Conservation (phyloP, 2,797 vertebrate species). For the Bovichtus variegatus region DNA sequence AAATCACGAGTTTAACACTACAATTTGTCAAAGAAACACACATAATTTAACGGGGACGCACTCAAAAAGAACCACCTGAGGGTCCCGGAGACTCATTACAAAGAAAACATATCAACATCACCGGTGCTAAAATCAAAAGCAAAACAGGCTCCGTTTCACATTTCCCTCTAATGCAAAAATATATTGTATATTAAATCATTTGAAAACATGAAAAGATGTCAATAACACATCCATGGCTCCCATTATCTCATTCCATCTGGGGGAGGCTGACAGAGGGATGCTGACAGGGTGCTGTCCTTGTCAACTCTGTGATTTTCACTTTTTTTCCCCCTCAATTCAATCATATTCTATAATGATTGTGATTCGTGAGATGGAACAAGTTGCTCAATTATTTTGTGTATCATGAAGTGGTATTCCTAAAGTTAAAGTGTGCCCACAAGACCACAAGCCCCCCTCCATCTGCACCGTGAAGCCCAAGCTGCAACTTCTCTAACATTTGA, state of each 20-base stretch:
- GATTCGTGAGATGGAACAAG: slow-evolving; percentile 3
- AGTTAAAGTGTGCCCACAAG: too few species aligned
- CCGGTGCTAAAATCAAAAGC: too few species aligned
- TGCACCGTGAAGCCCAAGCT: neutral
- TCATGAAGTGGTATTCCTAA: neutral
- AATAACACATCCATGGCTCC: neutral
- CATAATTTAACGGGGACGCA: too few species aligned
- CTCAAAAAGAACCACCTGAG: too few species aligned
- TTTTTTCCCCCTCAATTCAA: neutral
- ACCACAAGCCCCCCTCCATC: neutral
- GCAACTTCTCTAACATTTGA: neutral
- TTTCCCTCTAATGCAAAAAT: neutral
- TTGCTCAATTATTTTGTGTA: neutral
- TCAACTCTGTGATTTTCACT: neutral
- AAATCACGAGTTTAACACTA: too few species aligned
- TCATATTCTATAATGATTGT: neutral
- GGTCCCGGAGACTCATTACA: too few species aligned
- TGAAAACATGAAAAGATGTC: neutral
- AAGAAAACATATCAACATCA: too few species aligned
- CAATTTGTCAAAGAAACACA: too few species aligned
- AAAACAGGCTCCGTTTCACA: neutral
- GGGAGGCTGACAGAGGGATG: too few species aligned
- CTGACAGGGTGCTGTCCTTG: neutral
- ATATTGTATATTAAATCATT: neutral
- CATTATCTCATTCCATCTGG: neutral